Conservation (phyloP, 2,113 vertebrate genomes). For the Elephas maximus region DNA sequence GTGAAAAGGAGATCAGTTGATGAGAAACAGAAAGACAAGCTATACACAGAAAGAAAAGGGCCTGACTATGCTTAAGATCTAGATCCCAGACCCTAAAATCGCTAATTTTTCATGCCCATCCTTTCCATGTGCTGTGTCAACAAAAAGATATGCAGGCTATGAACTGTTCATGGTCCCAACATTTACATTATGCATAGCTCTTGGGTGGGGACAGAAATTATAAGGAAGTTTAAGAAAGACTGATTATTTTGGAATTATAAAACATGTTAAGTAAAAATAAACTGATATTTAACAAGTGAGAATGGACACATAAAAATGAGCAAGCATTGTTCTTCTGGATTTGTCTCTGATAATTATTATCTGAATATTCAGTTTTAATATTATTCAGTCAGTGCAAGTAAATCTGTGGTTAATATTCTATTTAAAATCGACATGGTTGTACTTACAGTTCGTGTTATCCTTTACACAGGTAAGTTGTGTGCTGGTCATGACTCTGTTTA, state of each 20-base stretch:
- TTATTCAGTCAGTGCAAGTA: background rate
- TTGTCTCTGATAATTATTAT: background rate
- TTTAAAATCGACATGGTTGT: background rate
- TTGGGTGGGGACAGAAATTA: background rate
- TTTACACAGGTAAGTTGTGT: background rate
- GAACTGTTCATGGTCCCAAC: background rate
- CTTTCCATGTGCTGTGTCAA: background rate
- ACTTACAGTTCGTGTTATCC: background rate
- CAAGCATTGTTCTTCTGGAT: background rate
- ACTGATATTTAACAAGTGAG: background rate
- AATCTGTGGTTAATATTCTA: background rate
- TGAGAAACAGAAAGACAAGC: background rate
- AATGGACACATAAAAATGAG: background rate
- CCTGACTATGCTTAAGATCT: background rate
- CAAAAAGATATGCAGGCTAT: background rate
- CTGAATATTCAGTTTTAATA: background rate
- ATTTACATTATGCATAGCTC: background rate
- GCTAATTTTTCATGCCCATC: background rate
- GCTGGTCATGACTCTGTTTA: background rate
- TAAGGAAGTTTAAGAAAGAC: background rate
- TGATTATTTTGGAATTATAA: background rate
- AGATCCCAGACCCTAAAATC: background rate
- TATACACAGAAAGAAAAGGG: background rate
- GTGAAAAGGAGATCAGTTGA: background rate
- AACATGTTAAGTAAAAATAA: slow-evolving; percentile 7